Evolutionary conservation across 2,888 invertebrate species (phyloP), one percentile per base, ranked within the genome.

Genomic region (Sesamia inferens): DNA sequence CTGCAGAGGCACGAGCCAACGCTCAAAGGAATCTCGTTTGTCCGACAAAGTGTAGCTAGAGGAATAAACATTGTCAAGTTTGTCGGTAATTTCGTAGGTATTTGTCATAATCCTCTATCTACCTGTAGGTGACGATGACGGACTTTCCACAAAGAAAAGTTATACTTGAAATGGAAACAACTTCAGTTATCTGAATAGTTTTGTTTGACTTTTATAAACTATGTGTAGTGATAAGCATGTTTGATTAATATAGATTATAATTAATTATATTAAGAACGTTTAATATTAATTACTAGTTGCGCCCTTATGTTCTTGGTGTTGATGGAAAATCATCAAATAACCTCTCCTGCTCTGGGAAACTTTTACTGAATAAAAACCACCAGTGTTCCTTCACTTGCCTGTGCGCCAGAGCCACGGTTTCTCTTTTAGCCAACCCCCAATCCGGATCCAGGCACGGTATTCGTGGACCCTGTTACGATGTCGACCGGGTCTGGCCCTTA

Each of bases 101-200:
- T 7, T 6, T 5, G 19, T 51, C 22, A 61, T 54, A 31, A 62
- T 61, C 16, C 42, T 69, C 44, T 31, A 61, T 76, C 42, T 69
- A 6, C 13, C 0, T 55, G 69, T 19, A 69, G 76, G 69, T 51
- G 8, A 22, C 62, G 5, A 44, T 48, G 48, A 19, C 42, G 7
- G 5, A 76, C 14, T 47, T 51, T 4, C 5, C 5, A 5, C n/a
- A 69, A 75, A 69, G 69, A 69, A 75, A 76, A 61, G n/a, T 75
- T 76, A 11, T 48, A 68, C 76, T 74, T 48, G 13, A 22, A 59
- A 39, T 39, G 16, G 14, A 42, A 54, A 48, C 22, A 22, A 55
- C 24, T 59, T 55, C 22, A 14, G n/a, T 54, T 14, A 24, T 16
- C 24, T 24, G 11, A 58, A 58, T 31, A 24, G 24, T 63, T 54